Base-by-base conservation (phyloP, 2,797 vertebrate species). In the Bovichtus diacanthus region DNA sequence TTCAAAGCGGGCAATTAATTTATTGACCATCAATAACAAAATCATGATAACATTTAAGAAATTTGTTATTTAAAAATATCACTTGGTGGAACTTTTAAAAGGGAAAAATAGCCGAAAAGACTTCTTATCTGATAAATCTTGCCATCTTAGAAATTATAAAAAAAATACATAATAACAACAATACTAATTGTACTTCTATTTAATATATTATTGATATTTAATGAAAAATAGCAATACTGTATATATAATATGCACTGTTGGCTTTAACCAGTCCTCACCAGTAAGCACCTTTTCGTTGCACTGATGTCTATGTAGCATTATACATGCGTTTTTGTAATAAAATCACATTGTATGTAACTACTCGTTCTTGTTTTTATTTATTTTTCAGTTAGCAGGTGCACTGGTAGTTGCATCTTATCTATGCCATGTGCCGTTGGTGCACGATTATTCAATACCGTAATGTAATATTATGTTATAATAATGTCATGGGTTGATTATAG, bases 361-460 rank as follows among this genome's bases (percentile, higher is more conserved):
- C 4, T 23, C 29, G 1, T 59, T 2, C 16, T 23, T 60, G 34
- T 21, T 36, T 21, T 36, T 10, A 23, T 46, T 10, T 19, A 19
- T 31, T 18, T 9, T 31, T 54, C 60, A 27, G 29, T 71, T 47
- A 61, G 21, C 68, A 82, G 65, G 61, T 71, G 61, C 50, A 23
- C 27, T 5, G 15, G 2, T 65, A 19, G 6, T 0, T 54, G 2
- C 21, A 23, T 59, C 11, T 18, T 5, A 39, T 2, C 27, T 61
- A 4, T 49, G 73, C 43, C 60, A 61, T 29, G 43, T 67, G 60
- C 12, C 9, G 43, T 67, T 18, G 7, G n/a, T 21, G 16, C 13
- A 7, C 9, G 4, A 18, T 11, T 43, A 5, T 68, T 15, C 2
- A 27, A 43, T 10, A 21, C 9, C 2, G n/a, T 16, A 5, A 31